These are phyloP conservation scores for Mongoloraphidia duomilia DNA, from an alignment of 2,888 invertebrate genomes.

Conservation along the genomic window DNA sequence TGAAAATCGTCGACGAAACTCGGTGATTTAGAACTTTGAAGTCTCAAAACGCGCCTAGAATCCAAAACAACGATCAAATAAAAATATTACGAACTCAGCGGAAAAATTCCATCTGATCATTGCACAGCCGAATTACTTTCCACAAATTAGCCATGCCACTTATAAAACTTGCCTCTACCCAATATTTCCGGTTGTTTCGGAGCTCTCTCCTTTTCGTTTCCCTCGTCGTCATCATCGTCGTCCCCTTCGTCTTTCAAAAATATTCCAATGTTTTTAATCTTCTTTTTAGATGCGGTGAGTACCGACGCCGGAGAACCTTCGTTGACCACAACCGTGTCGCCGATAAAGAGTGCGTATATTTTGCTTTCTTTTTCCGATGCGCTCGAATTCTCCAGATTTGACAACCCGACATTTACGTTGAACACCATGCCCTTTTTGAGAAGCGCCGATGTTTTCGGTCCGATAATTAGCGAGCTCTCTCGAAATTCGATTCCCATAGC, in stretches of 20 bases:
- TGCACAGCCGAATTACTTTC: neutral
- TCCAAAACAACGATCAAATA: no score
- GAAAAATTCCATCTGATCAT: no score
- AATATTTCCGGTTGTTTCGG: conserved; percentile 48
- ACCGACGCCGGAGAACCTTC: conserved; percentile 74
- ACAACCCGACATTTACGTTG: conserved; percentile 86
- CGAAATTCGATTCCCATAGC: conserved; percentile 97
- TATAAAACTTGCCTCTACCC: conserved; percentile 26
- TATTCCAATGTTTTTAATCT: conserved; percentile 88
- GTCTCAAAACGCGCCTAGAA: no score
- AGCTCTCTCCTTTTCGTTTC: conserved; percentile 56
- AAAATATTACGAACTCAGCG: no score
- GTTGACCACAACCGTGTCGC: conserved; percentile 92
- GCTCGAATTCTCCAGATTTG: conserved; percentile 68
- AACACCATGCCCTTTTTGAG: conserved; percentile 93
- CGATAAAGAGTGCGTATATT: conserved; percentile 84
- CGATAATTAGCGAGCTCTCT: conserved; percentile 84
- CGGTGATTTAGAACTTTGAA: no score
- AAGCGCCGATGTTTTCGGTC: conserved; percentile 68
- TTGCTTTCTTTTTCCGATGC: conserved; percentile 78
- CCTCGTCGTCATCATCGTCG: conserved; percentile 65
- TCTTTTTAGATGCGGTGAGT: conserved; percentile 86
- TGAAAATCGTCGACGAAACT: no score
- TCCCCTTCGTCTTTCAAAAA: conserved; percentile 85
- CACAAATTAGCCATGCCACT: conserved; percentile 3